phyloP scores from a whole-genome alignment of 2,113 vertebrate genomes.

The Engystomops pustulosus region DNA sequence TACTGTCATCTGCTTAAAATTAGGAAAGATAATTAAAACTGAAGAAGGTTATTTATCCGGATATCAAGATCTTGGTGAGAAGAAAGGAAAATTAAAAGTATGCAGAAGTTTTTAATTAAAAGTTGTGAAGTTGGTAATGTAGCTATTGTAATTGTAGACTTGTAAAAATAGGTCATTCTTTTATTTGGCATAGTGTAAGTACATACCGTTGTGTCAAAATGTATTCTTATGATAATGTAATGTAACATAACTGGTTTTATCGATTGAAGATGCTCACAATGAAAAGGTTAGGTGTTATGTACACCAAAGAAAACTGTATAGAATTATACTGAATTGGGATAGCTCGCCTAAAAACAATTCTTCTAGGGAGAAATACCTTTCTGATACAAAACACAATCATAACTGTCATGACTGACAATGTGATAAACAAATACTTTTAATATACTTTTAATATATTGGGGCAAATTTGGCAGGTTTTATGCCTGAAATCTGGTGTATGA shows the following conservation, averaged over 20 bases:
- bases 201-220: background rate
- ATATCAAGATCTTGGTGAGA: conserved; percentile 30
- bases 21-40: conserved; percentile 34
- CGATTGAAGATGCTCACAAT: no score
- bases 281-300: background rate
- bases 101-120: conserved; percentile 15
- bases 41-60: conserved; percentile 36
- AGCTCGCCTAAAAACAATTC: no score
- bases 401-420: no score
- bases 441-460: no score
- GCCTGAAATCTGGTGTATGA: no score
- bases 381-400: no score
- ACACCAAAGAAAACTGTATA: no score
- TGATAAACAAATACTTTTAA: no score
- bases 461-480: no score
- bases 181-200: background rate
- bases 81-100: conserved; percentile 26
- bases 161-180: background rate
- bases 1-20: conserved; percentile 25
- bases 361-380: no score
- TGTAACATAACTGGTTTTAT: background rate
- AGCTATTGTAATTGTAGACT: background rate
- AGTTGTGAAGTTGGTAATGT: conserved; percentile 13
- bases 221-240: background rate
- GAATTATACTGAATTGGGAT: no score